A percentile compares a stretch with the other conserved stretches of the same genome.
These are phyloP conservation scores for Microctenopoma steveboyesi DNA, from an alignment of 2,797 vertebrate genomes.

Conservation along the genomic window DNA sequence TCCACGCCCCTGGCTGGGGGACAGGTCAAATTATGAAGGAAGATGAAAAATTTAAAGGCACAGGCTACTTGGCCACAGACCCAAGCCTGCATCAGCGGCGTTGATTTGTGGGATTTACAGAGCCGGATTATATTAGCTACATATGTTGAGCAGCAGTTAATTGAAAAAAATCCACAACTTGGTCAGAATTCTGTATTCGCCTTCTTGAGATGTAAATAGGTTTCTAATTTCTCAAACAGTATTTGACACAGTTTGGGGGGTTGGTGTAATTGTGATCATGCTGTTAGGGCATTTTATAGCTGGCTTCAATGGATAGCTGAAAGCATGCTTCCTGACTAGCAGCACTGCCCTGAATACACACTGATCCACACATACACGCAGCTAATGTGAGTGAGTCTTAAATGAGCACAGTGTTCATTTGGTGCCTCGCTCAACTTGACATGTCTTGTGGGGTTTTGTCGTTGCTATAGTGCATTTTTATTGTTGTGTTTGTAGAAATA, in stretches of 20 bases:
- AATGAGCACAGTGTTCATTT: constrained; percentile 55
- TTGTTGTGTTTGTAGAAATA: not conserved
- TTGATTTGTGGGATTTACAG: constrained; percentile 60
- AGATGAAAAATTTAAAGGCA: constrained; percentile 88
- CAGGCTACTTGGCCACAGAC: constrained; percentile 79
- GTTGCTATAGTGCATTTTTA: not conserved
- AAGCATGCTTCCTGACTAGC: constrained; percentile 76
- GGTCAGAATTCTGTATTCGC: not conserved
- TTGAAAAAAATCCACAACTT: constrained; percentile 26
- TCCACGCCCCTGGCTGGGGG: constrained; percentile 94
- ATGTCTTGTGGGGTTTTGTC: constrained; percentile 14
- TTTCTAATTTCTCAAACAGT: constrained; percentile 28
- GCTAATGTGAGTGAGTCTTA: constrained; percentile 55
- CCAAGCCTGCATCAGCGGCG: constrained; percentile 74
- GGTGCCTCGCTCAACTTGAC: constrained; percentile 21
- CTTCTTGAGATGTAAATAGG: not conserved
- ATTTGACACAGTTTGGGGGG: constrained; percentile 64
- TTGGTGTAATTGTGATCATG: constrained; percentile 74
- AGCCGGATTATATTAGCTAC: constrained; percentile 59
- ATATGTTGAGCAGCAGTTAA: constrained; percentile 41
- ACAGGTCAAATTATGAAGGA: constrained; percentile 95
- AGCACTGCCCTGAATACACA: constrained; percentile 76
- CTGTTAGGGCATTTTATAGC: constrained; percentile 75
- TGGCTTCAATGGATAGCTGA: constrained; percentile 71
- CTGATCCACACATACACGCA: constrained; percentile 54